These are phyloP conservation scores for Vanessa tameamea DNA, from an alignment of 1,140 invertebrate genomes.

Conservation along the genomic window DNA sequence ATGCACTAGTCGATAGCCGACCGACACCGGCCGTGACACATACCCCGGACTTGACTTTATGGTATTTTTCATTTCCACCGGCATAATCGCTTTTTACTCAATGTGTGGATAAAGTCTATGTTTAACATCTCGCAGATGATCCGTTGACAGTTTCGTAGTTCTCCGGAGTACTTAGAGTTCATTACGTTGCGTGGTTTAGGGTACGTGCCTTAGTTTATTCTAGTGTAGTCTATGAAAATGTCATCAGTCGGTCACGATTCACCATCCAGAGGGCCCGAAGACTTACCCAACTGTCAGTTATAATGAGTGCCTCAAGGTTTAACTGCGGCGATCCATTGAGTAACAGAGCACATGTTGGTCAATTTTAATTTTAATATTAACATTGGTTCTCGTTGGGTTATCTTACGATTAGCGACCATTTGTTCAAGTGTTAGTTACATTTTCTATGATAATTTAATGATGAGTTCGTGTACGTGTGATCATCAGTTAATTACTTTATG, in stretches of 20 bases:
- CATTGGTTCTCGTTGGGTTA: background rate
- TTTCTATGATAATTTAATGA: background rate
- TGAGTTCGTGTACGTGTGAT: background rate
- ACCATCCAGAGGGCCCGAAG: constrained; percentile 21
- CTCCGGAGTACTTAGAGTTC: background rate
- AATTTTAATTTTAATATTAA: background rate
- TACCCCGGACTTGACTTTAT: constrained; percentile 13
- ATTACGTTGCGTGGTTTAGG: constrained; percentile 9
- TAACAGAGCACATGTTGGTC: background rate
- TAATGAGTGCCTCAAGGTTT: background rate
- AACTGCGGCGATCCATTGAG: background rate
- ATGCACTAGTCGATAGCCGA: background rate
- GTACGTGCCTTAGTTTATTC: constrained; percentile 17
- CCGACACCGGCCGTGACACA: background rate
- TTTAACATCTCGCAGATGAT: background rate
- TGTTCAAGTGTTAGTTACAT: background rate
- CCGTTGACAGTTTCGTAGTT: constrained; percentile 5
- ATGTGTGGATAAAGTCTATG: background rate
- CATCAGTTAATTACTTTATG: background rate
- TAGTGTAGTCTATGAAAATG: constrained; percentile 14
- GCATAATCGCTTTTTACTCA: constrained; percentile 2
- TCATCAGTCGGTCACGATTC: background rate
- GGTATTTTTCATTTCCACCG: background rate
- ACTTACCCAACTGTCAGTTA: constrained; percentile 4
- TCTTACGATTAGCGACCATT: background rate